Conservation (phyloP, 1,140 invertebrate species). For the Rhynchophorus ferrugineus region DNA sequence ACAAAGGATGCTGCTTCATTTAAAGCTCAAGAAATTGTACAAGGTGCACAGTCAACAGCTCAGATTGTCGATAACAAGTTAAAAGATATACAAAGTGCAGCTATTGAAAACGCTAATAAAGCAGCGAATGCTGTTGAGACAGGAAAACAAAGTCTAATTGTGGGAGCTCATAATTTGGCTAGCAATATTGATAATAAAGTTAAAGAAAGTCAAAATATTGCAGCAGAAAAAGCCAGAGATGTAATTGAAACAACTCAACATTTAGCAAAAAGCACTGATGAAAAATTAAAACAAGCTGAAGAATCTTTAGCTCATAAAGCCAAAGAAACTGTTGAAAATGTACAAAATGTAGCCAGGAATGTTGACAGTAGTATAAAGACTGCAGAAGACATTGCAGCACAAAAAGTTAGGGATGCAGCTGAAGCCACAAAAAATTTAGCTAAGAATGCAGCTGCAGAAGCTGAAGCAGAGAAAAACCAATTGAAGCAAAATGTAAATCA, state of each 20-base stretch:
- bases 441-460: constrained; percentile 4
- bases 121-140: constrained; percentile 8
- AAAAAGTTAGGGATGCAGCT: constrained; percentile 14
- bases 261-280: constrained; percentile 12
- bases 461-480: constrained; percentile 13
- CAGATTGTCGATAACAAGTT: constrained; percentile 17
- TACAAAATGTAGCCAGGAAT: constrained; percentile 10
- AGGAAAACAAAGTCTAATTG: constrained; percentile 3
- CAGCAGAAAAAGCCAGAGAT: constrained; percentile 6
- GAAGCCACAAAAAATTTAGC: constrained; percentile 10
- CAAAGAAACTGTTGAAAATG: constrained; percentile 8
- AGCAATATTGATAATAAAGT: constrained; percentile 21
- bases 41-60: constrained; percentile 9
- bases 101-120: constrained; percentile 7
- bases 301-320: constrained; percentile 7
- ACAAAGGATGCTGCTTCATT: constrained; percentile 1
- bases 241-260: constrained; percentile 8
- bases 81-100: constrained; percentile 7
- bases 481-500: too few species aligned
- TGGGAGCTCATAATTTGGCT: constrained; percentile 18
- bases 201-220: constrained; percentile 15
- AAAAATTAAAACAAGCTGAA: constrained; percentile 12
- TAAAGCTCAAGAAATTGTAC: constrained; percentile 1
- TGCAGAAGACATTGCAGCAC: constrained; percentile 10
- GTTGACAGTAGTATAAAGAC: constrained; percentile 12